Percentiles rank a stretch among this genome's conserved stretches.
Conservation (phyloP, 2,888 invertebrate species). For the Merodon equestris region DNA sequence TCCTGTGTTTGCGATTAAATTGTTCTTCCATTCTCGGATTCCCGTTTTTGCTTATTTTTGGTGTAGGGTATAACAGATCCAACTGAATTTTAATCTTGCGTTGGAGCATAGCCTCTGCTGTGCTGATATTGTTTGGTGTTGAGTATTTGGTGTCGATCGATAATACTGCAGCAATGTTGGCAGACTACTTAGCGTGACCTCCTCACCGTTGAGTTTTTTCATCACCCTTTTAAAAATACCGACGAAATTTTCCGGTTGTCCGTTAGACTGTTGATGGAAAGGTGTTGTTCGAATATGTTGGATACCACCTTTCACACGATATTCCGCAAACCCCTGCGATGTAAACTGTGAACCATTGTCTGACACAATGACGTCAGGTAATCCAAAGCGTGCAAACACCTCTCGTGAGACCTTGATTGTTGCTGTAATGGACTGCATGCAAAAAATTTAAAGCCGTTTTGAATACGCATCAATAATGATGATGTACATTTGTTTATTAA, state of each 20-base stretch:
- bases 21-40: too few species aligned
- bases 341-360: conserved; percentile 64
- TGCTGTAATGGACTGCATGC: conserved; percentile 63
- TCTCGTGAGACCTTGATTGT: conserved; percentile 27
- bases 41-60: conserved; percentile 1
- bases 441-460: conserved; percentile 77
- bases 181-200: not conserved
- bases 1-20: not conserved
- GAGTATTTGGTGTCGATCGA: conserved; percentile 25
- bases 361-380: too few species aligned
- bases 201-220: conserved; percentile 23
- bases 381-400: conserved; percentile 36
- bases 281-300: conserved; percentile 64
- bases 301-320: conserved; percentile 51
- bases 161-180: conserved; percentile 28
- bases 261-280: conserved; percentile 67
- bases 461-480: conserved; percentile 74
- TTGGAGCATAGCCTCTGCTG: conserved; percentile 35
- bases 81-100: conserved; percentile 8
- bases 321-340: conserved; percentile 49
- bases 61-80: conserved; percentile 1
- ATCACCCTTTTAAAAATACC: conserved; percentile 65
- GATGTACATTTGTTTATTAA: too few species aligned
- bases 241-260: conserved; percentile 69
- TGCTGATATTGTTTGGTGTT: conserved; percentile 23